These are phyloP conservation scores for Graphium colonna DNA, from an alignment of 2,888 invertebrate genomes.

Conservation along the genomic window DNA sequence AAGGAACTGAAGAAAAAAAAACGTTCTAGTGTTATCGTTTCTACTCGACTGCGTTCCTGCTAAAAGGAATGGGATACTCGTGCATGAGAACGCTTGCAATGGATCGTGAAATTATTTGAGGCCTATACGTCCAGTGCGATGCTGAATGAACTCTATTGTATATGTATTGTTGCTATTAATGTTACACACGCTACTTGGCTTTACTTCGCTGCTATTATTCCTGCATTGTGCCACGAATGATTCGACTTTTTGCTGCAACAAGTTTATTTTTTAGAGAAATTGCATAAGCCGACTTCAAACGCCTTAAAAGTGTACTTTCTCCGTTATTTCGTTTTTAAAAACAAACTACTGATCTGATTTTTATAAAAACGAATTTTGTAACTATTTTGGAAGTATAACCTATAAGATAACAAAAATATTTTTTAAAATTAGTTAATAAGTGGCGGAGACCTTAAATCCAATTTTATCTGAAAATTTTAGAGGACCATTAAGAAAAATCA, in stretches of 20 bases:
- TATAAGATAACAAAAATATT: too few species aligned
- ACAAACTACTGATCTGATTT: too few species aligned
- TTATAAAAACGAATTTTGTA: too few species aligned
- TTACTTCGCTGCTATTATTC: constrained; percentile 25
- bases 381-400: too few species aligned
- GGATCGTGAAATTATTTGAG: constrained; percentile 69
- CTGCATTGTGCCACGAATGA: constrained; percentile 7
- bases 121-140: constrained; percentile 35
- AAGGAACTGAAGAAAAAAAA: constrained; percentile 8
- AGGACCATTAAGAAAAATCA: too few species aligned
- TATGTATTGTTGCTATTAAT: constrained; percentile 56
- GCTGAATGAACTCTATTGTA: constrained; percentile 37
- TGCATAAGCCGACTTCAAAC: too few species aligned
- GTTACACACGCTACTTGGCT: constrained; percentile 50
- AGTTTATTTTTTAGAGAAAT: too few species aligned
- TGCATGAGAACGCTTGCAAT: constrained; percentile 67
- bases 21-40: constrained; percentile 57
- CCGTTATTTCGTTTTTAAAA: too few species aligned
- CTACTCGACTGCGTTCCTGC: constrained; percentile 59
- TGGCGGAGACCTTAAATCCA: too few species aligned
- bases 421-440: too few species aligned
- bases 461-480: too few species aligned
- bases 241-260: background rate
- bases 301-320: too few species aligned
- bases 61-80: constrained; percentile 69